Base-by-base conservation (phyloP, 2,888 invertebrate species). In the Chrysomela aeneicollis region DNA sequence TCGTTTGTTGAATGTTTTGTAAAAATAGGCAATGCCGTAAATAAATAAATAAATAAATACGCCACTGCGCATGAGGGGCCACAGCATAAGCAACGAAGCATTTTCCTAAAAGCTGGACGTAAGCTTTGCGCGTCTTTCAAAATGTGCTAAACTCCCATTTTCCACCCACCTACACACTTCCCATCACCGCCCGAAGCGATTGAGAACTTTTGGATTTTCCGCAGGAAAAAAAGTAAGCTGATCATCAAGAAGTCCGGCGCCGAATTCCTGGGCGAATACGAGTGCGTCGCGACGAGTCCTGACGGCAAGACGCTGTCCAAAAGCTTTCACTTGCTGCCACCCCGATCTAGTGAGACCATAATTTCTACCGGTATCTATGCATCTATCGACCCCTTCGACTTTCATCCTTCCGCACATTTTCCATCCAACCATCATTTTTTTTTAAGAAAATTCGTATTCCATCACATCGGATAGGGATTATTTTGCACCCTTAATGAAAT, bases 151-250 rank as follows among this genome's bases (percentile, higher is more conserved):
- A n/a, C n/a, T n/a, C n/a, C n/a, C n/a, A n/a, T n/a, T n/a, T n/a
- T n/a, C n/a, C n/a, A n/a, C n/a, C n/a, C n/a, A n/a, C n/a, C n/a
- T n/a, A n/a, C n/a, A n/a, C n/a, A n/a, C n/a, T n/a, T n/a, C n/a
- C n/a, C n/a, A n/a, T n/a, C n/a, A n/a, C n/a, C n/a, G n/a, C n/a
- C n/a, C n/a, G n/a, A n/a, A n/a, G n/a, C n/a, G n/a, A n/a, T n/a
- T n/a, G n/a, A n/a, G n/a, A n/a, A n/a, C n/a, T n/a, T n/a, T n/a
- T n/a, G n/a, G n/a, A n/a, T n/a, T 64, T 73, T 75, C 85, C 83
- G 49, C 86, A 94, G 93, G 86, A 90, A 90, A 87, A 90, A 91
- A 87, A 92, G 93, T 85, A 91, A 91, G 83, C 87, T 94, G 84
- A 89, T 90, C 82, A 91, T 94, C 85, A 87, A 87, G 80, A 89